Percentiles rank a stretch among this genome's conserved stretches.
Conservation (phyloP, 2,797 vertebrate genomes). For the Tokudaia muenninki region DNA sequence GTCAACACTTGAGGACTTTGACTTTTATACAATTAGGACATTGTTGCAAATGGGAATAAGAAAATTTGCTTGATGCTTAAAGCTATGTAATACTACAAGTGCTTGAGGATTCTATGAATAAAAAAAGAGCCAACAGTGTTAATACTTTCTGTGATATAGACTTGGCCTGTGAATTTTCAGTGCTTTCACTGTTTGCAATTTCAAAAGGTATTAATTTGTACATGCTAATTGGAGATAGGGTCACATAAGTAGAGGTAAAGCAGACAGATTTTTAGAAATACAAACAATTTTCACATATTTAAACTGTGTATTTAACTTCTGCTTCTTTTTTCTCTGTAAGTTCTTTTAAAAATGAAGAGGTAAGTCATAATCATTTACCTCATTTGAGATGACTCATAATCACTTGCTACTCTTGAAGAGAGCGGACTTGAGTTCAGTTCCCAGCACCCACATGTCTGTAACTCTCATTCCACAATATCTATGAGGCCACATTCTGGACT, state of each 20-base stretch:
- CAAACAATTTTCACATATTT: slow-evolving; percentile 53
- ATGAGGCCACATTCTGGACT: neutral
- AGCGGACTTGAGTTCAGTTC: neutral
- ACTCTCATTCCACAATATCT: neutral
- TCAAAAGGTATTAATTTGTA: neutral
- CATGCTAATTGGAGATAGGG: neutral
- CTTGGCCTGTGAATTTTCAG: neutral
- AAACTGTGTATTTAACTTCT: neutral
- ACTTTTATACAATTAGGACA: slow-evolving; percentile 4
- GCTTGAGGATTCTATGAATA: neutral
- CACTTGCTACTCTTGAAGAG: neutral
- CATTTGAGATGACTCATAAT: neutral
- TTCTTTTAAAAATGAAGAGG: neutral
- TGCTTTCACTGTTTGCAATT: slow-evolving; percentile 4
- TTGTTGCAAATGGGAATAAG: neutral
- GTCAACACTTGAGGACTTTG: slow-evolving; percentile 31
- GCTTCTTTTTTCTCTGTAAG: slow-evolving; percentile 18
- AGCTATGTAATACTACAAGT: neutral
- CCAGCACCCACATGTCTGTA: neutral
- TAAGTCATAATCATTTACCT: too few species aligned
- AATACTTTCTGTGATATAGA: neutral
- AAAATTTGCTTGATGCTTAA: neutral
- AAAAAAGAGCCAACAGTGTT: neutral
- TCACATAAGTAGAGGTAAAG: neutral
- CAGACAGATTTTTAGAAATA: slow-evolving; percentile 26